Base-by-base conservation (phyloP, 2,113 vertebrate genomes). In the Rhinopomastus cyanomelas region DNA sequence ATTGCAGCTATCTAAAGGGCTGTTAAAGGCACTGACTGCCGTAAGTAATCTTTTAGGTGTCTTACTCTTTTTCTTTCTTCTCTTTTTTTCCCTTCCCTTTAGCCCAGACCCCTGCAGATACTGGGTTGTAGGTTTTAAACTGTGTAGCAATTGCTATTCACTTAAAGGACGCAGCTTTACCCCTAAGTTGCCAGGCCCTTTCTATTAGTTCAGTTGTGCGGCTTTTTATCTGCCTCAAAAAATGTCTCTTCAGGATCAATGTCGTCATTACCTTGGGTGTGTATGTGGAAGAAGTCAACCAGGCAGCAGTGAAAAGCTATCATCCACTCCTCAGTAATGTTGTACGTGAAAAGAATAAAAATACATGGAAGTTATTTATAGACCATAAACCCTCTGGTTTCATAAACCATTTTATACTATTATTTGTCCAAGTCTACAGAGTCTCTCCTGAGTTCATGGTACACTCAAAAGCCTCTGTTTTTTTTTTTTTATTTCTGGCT, bases 291-390 rank as follows among this genome's bases (percentile, higher is more conserved):
- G 95, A 96, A 97, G 95, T 97, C 96, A 97, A 96, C 96, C 94
- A 96, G 93, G 94, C 96, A 96, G 94, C 90, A 96, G 96, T 89
- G 95, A 96, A 96, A 97, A 97, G 94, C 97, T 97, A 96, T 97
- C 96, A 97, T 95, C 93, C 94, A 97, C 95, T 95, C 83, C 95
- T 97, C 96, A 96, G 95, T 97, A 96, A 96, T 95, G 85, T 64
- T 88, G 96, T 96, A 97, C 92, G 92, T 98, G 97, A 88, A 96
- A 97, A 95, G 97, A 97, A 97, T 97, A 93, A 96, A 95, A 97
- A 96, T 92, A 96, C 86, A 32, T 80, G 92, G 89, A 97, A 96
- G 94, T 97, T 97, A 97, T 97, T 97, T 98, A 97, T 97, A 97
- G 95, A 95, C 85, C 91, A 71, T 94, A 97, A 97, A 97, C 95